These are phyloP conservation scores for Drosophila arawakana DNA, from an alignment of 1,140 invertebrate genomes.

Conservation along the genomic window DNA sequence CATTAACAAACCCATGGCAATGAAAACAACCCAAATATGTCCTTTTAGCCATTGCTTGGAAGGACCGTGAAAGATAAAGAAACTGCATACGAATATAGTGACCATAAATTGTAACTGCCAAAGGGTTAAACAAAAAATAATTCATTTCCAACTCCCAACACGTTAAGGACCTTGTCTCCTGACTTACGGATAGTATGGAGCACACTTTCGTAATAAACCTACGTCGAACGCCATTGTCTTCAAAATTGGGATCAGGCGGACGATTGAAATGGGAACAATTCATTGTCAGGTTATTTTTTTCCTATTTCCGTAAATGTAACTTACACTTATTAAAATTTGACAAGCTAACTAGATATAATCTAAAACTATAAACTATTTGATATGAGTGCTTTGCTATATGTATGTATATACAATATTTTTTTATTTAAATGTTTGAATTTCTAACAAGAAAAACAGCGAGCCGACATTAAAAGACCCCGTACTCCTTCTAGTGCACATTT, in stretches of 20 bases:
- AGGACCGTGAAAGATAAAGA: not conserved
- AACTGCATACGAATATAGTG: not conserved
- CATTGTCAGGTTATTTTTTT: not conserved
- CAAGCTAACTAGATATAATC: not conserved
- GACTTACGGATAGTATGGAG: slow-evolving; percentile 20
- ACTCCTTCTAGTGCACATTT: too few relatives aligned
- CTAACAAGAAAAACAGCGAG: too few relatives aligned
- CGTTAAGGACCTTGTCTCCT: not conserved
- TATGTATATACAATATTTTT: not conserved
- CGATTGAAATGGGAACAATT: not conserved
- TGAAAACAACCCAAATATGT: not conserved
- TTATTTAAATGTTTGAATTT: too few relatives aligned
- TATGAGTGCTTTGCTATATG: not conserved
- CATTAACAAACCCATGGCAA: not conserved
- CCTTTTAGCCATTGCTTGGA: not conserved
- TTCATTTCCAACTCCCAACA: not conserved
- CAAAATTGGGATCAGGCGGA: not conserved
- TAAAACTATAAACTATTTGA: not conserved
- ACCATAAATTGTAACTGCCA: slow-evolving; percentile 18
- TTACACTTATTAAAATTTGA: not conserved
- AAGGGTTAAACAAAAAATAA: not conserved
- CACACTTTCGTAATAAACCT: slow-evolving; percentile 35
- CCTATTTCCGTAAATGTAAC: not conserved
- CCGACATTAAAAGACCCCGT: too few relatives aligned
- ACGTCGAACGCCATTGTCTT: slow-evolving; percentile 2